These are phyloP conservation scores for Sphaeramia orbicularis DNA, from an alignment of 2,797 vertebrate species.

Conservation along the genomic window DNA sequence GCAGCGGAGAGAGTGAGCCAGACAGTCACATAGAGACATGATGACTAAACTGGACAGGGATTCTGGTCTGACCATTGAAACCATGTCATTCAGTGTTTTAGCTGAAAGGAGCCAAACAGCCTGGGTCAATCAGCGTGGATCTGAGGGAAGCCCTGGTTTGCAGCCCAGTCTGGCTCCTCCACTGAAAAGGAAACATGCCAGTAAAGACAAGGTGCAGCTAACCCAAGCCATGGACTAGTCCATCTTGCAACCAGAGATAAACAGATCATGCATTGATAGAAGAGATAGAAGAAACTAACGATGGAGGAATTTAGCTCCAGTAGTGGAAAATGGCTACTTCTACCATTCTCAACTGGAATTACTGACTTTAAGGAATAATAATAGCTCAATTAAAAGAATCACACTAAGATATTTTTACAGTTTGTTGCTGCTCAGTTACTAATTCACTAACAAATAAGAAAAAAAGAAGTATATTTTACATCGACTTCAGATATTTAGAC, in stretches of 20 bases:
- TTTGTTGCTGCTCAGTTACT: too few relatives aligned
- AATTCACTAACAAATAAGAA: too few relatives aligned
- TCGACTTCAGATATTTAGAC: too few relatives aligned
- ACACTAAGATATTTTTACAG: too few relatives aligned
- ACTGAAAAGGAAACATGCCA: conserved; percentile 45
- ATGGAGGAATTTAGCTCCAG: too few relatives aligned
- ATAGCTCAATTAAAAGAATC: too few relatives aligned
- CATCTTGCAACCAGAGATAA: conserved; percentile 1
- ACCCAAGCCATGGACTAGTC: conserved; percentile 24
- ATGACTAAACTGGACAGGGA: neutral
- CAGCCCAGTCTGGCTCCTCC: conserved; percentile 40
- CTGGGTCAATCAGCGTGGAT: conserved; percentile 23
- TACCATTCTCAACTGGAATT: too few relatives aligned
- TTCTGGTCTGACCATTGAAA: conserved; percentile 7
- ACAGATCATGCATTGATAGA: neutral
- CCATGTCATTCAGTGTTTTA: neutral
- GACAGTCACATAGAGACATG: conserved; percentile 6
- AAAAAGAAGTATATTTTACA: too few relatives aligned
- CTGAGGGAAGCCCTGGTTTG: conserved; percentile 49
- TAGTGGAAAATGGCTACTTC: too few relatives aligned
- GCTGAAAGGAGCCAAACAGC: conserved; percentile 23
- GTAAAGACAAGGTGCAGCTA: conserved; percentile 24
- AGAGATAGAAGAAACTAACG: too few relatives aligned
- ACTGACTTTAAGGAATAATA: too few relatives aligned
- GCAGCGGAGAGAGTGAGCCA: neutral